Conservation (phyloP, 2,113 vertebrate species). For the Halichoerus grypus region DNA sequence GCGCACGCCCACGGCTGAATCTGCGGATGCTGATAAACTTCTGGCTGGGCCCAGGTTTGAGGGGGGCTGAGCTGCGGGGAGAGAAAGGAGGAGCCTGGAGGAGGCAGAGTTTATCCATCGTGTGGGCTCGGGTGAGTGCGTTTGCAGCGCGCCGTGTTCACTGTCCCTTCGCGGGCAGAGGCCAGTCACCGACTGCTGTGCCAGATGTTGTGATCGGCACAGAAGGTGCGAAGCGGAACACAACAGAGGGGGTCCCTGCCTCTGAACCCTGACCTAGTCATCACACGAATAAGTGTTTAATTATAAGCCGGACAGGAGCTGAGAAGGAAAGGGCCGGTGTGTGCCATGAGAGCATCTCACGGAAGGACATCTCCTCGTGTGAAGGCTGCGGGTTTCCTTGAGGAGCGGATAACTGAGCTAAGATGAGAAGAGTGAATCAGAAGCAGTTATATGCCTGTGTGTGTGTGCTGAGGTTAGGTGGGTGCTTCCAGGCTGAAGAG, state of each 20-base stretch:
- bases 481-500: neutral
- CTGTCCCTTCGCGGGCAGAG: neutral
- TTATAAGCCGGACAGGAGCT: neutral
- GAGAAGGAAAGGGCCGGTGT: neutral
- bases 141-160: neutral
- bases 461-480: neutral
- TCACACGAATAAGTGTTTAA: neutral
- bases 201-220: neutral
- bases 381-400: neutral
- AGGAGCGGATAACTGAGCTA: neutral
- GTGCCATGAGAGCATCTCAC: neutral
- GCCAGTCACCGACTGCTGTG: neutral
- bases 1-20: neutral
- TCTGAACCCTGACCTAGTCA: neutral
- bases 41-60: neutral
- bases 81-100: neutral
- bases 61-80: neutral
- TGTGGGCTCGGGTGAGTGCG: neutral
- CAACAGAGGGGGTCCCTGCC: neutral
- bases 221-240: neutral
- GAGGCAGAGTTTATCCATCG: fast-evolving
- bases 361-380: neutral
- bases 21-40: too few relatives aligned
- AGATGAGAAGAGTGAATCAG: neutral
- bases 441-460: neutral